Evolutionary conservation across 1,140 invertebrate genomes (phyloP).

Genomic region (Papilio polyxenes): DNA sequence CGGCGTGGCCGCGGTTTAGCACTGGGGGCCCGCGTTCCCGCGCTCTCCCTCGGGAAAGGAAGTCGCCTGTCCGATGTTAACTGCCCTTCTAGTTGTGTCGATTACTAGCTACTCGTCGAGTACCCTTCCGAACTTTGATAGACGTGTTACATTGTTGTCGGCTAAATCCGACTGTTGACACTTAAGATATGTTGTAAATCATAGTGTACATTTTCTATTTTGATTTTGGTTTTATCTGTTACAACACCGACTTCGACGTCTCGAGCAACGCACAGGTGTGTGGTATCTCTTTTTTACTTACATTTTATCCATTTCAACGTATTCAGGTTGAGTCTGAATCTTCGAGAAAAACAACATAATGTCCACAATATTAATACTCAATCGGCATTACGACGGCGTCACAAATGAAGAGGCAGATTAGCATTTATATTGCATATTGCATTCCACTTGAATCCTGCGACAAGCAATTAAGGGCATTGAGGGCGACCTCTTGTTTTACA

Average conservation of each 20-base stretch:
- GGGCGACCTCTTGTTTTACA: constrained; percentile 57
- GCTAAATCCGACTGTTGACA: constrained; percentile 51
- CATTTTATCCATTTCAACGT: too few relatives aligned
- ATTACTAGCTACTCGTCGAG: constrained; percentile 63
- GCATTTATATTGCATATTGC: constrained; percentile 69
- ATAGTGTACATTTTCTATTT: not conserved
- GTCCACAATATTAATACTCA: constrained; percentile 7
- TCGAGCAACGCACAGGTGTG: not conserved
- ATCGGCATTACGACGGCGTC: constrained; percentile 40
- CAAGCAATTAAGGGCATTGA: constrained; percentile 59
- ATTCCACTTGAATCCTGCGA: constrained; percentile 41
- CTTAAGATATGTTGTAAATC: constrained; percentile 27
- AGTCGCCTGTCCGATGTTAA: constrained; percentile 68
- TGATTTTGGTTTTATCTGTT: not conserved
- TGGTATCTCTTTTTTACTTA: too few relatives aligned
- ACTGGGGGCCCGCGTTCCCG: constrained; percentile 47
- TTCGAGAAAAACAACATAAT: not conserved
- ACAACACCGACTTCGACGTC: too few relatives aligned
- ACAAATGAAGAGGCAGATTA: constrained; percentile 54
- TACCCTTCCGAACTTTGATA: constrained; percentile 74
- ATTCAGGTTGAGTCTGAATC: too few relatives aligned
- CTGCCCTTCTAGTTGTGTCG: constrained; percentile 76
- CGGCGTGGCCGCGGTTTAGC: constrained; percentile 39
- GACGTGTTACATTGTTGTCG: constrained; percentile 61
- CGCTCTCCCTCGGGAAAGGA: constrained; percentile 76